phyloP scores from a whole-genome alignment of 2,888 invertebrate species.

The Drosophila suboccidentalis region DNA sequence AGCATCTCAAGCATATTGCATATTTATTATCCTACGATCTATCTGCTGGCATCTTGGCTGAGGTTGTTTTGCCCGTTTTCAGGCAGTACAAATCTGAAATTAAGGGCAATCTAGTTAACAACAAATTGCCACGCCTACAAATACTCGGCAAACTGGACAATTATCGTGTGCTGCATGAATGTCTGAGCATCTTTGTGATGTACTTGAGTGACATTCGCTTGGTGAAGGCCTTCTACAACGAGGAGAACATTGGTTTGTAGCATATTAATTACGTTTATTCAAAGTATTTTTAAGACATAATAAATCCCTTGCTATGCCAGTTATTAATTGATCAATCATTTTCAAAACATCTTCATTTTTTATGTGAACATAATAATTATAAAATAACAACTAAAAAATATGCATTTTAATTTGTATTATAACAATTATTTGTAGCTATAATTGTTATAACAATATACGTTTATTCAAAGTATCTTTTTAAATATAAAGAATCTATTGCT shows the following conservation, averaged over 20 bases:
- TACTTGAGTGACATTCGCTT: conserved; percentile 84
- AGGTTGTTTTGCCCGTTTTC: conserved; percentile 84
- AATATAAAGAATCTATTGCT: too few species aligned
- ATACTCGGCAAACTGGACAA: conserved; percentile 42
- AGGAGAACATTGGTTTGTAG: conserved; percentile 78
- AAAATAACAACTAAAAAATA: too few species aligned
- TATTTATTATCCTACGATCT: conserved; percentile 80
- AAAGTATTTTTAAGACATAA: too few species aligned
- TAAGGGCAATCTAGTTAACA: too few species aligned
- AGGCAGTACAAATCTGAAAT: conserved; percentile 63
- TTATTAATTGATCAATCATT: too few species aligned
- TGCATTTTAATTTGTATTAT: too few species aligned
- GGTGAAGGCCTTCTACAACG: conserved; percentile 84
- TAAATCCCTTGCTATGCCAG: too few species aligned
- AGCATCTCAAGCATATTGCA: conserved; percentile 84
- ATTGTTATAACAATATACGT: too few species aligned
- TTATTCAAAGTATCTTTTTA: too few species aligned
- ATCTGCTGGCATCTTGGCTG: conserved; percentile 81
- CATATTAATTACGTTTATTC: not conserved
- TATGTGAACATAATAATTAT: too few species aligned
- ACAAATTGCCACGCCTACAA: conserved; percentile 36
- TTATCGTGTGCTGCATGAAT: conserved; percentile 76
- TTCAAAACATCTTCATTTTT: too few species aligned
- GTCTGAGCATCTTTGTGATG: conserved; percentile 83
- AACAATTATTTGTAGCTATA: too few species aligned